These are phyloP conservation scores for Piprites chloris DNA, from an alignment of 2,113 vertebrate species.

Conservation along the genomic window DNA sequence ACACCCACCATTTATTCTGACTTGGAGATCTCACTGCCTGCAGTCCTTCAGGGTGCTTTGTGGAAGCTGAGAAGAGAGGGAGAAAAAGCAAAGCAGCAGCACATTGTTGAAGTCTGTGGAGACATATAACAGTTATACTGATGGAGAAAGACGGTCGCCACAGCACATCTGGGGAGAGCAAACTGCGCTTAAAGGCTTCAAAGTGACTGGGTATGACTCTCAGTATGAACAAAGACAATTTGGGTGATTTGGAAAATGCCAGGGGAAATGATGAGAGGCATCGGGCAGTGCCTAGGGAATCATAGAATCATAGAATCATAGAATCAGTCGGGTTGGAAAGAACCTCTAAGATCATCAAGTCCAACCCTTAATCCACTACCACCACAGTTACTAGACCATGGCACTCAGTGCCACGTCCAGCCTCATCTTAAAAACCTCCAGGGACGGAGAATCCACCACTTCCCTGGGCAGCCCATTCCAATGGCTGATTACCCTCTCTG, in stretches of 20 bases:
- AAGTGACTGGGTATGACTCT: background rate
- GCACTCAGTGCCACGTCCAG: no score
- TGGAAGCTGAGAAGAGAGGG: background rate
- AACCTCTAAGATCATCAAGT: no score
- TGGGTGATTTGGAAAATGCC: background rate
- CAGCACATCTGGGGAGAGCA: background rate
- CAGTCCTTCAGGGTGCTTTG: background rate
- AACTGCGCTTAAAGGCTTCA: background rate
- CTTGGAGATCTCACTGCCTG: background rate
- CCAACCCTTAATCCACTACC: no score
- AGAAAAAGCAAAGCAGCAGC: background rate
- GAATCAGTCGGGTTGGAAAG: no score
- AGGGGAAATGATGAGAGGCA: background rate
- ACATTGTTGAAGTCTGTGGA: background rate
- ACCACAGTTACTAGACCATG: no score
- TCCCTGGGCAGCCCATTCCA: no score
- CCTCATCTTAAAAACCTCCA: no score
- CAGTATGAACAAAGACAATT: background rate
- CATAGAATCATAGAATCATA: no score
- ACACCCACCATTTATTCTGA: background rate
- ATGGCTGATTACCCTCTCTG: no score
- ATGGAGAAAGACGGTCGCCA: background rate
- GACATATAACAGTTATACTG: background rate
- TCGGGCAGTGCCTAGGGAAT: background rate
- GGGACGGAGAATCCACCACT: no score